A percentile compares a stretch with the other conserved stretches of the same genome.
phyloP scores from a whole-genome alignment of 2,888 invertebrate genomes.

The Watsonalla binaria region DNA sequence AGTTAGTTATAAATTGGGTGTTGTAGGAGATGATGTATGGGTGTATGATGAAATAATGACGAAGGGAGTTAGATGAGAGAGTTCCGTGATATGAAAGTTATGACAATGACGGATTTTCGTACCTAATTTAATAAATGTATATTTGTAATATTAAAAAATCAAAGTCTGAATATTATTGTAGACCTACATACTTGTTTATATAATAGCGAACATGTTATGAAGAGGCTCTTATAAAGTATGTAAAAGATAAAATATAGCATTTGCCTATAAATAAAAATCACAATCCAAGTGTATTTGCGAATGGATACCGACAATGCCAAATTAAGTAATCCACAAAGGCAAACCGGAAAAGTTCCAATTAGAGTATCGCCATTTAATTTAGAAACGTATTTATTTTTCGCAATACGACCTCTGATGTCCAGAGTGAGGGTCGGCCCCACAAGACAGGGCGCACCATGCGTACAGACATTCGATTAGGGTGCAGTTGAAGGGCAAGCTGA shows the following conservation, averaged over 20 bases:
- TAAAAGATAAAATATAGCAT: no score
- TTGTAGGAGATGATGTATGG: constrained; percentile 41
- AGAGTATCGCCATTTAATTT: constrained; percentile 67
- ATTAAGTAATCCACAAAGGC: constrained; percentile 66
- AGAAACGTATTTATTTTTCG: constrained; percentile 71
- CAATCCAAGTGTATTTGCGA: background rate
- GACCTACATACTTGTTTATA: no score
- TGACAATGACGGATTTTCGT: no score
- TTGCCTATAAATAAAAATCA: background rate
- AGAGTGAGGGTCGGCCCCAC: constrained; percentile 62
- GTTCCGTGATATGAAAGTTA: background rate
- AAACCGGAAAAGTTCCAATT: constrained; percentile 66
- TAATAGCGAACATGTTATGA: no score
- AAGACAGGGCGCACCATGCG: constrained; percentile 71
- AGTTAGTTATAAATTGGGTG: background rate
- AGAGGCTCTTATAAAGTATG: no score
- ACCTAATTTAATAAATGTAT: no score
- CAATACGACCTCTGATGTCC: constrained; percentile 66
- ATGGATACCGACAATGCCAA: constrained; percentile 48
- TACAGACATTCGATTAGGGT: constrained; percentile 76
- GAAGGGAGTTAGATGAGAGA: constrained; percentile 9
- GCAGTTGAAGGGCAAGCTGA: constrained; percentile 67
- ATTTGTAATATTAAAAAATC: no score
- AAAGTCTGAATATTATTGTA: no score
- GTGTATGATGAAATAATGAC: constrained; percentile 48